phyloP scores from a whole-genome alignment of 2,888 invertebrate species.

The Platycheirus rosarum region DNA sequence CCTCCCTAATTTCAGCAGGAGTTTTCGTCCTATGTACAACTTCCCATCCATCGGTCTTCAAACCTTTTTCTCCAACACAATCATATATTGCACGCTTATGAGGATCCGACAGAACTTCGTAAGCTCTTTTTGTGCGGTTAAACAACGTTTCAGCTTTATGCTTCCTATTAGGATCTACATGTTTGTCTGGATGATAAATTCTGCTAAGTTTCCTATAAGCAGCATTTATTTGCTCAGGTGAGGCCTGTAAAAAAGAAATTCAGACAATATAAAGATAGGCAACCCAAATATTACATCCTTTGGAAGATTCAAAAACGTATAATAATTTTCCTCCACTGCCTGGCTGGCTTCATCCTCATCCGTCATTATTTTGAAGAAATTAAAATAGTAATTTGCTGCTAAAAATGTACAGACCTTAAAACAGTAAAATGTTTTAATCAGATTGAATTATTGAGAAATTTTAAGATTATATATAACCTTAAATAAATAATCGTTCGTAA shows the following conservation, averaged over 20 bases:
- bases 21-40: conserved; percentile 95
- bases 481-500: no score
- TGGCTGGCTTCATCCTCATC: conserved; percentile 63
- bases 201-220: conserved; percentile 95
- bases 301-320: conserved; percentile 92
- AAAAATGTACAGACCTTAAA: no score
- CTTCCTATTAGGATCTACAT: conserved; percentile 91
- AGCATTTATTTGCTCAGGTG: conserved; percentile 94
- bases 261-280: no score
- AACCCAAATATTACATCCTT: conserved; percentile 90
- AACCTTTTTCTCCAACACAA: conserved; percentile 91
- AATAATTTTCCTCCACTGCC: conserved; percentile 91
- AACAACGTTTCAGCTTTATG: conserved; percentile 96
- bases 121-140: conserved; percentile 95
- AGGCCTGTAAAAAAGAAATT: conserved; percentile 88
- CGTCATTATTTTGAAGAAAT: conserved; percentile 28
- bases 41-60: conserved; percentile 98
- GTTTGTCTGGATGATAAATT: conserved; percentile 98
- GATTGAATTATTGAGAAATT: no score
- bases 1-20: conserved; percentile 97
- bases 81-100: conserved; percentile 98
- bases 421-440: no score
- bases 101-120: conserved; percentile 97
- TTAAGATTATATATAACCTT: no score
- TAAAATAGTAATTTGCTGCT: no score